A percentile compares a stretch with the other conserved stretches of the same genome.
phyloP scores from a whole-genome alignment of 2,797 vertebrate species.

The Syngnathus rostellatus region DNA sequence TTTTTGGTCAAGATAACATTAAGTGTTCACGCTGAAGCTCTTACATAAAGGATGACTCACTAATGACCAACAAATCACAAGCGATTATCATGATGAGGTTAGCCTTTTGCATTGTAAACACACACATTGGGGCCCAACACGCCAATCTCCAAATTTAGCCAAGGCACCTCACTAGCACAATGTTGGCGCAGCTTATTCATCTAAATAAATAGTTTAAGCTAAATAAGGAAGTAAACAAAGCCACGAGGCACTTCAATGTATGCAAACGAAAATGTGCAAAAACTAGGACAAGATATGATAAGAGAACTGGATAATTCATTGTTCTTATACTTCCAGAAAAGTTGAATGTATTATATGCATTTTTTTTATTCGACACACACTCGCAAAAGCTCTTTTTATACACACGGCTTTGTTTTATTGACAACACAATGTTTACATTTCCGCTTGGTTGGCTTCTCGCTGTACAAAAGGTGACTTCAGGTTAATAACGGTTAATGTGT shows the following conservation, averaged over 20 bases:
- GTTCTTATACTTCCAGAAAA: background rate
- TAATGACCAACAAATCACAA: conserved; percentile 47
- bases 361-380: background rate
- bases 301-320: background rate
- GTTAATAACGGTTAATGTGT: background rate
- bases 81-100: conserved; percentile 54
- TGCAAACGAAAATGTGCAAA: background rate
- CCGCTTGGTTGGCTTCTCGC: background rate
- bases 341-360: background rate
- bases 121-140: conserved; percentile 16
- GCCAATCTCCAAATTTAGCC: background rate
- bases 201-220: background rate
- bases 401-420: conserved; percentile 6
- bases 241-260: background rate
- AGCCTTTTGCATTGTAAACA: conserved; percentile 42
- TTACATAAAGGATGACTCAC: conserved; percentile 58
- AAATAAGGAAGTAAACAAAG: background rate
- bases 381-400: background rate
- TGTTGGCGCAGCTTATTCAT: background rate
- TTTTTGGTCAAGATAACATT: conserved; percentile 13
- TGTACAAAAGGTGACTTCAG: background rate
- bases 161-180: background rate
- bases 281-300: background rate
- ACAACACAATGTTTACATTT: background rate
- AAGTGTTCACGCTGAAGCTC: conserved; percentile 29